phyloP scores from a whole-genome alignment of 2,888 invertebrate genomes.

The Punctoribates punctum region DNA sequence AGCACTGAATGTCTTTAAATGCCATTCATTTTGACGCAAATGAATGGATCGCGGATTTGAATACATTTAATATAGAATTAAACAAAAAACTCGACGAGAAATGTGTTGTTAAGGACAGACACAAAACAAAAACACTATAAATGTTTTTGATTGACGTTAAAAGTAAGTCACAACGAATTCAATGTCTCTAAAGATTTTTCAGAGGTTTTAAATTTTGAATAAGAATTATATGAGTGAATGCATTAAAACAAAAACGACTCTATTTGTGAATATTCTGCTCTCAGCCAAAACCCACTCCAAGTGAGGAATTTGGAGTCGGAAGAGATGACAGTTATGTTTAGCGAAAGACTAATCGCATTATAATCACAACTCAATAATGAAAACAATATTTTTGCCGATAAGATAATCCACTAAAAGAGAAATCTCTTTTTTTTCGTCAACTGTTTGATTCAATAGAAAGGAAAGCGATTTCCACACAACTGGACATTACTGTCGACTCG shows the following conservation, averaged over 20 bases:
- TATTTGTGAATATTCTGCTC: neutral
- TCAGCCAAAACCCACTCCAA: neutral
- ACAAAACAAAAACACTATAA: neutral
- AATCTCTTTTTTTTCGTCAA: neutral
- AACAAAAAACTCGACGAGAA: neutral
- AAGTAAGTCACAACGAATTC: constrained; percentile 2
- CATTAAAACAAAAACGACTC: neutral
- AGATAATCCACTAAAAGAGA: constrained; percentile 2
- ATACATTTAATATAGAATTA: neutral
- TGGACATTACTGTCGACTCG: neutral
- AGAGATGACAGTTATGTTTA: neutral
- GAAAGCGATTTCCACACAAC: too few species aligned
- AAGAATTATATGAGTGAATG: neutral
- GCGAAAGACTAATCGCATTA: neutral
- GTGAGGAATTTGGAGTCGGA: neutral
- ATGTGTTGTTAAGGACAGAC: neutral
- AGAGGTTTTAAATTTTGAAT: neutral
- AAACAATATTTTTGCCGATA: neutral
- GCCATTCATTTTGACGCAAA: neutral
- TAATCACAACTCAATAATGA: neutral
- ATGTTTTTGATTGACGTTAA: neutral
- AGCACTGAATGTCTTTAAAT: neutral
- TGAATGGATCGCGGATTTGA: constrained; percentile 6
- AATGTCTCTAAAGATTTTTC: neutral
- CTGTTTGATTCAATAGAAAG: neutral